Evolutionary conservation across 2,113 vertebrate species (phyloP).

Genomic region (Pelvicachromis taeniatus): DNA sequence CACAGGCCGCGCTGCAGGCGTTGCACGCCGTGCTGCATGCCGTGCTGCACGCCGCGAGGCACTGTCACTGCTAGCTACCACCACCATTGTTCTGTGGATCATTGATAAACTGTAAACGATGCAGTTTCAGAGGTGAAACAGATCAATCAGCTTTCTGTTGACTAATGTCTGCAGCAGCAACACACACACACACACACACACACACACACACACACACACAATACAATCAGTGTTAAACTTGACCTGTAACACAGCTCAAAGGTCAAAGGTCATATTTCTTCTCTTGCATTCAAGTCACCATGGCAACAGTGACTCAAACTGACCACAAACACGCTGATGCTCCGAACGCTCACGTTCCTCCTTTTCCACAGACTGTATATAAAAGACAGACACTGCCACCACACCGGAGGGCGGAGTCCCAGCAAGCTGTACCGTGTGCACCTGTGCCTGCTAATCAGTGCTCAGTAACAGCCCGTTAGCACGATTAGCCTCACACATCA

Average conservation of each 20-base stretch:
- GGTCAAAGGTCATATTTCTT: background rate
- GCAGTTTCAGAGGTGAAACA: background rate
- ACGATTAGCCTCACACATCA: background rate
- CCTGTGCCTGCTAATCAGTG: background rate
- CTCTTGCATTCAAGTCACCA: background rate
- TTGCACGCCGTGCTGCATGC: no score
- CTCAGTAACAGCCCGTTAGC: background rate
- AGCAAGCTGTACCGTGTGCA: background rate
- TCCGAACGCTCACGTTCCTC: background rate
- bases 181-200: background rate
- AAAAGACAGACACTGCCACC: background rate
- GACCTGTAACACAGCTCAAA: background rate
- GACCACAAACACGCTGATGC: background rate
- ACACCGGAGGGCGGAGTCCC: background rate
- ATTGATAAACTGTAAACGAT: background rate
- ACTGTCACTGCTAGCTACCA: background rate
- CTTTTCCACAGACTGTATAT: background rate
- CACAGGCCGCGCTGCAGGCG: no score
- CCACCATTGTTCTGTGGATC: accelerated
- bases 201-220: background rate
- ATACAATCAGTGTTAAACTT: background rate
- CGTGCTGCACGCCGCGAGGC: no score
- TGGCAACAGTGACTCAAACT: background rate
- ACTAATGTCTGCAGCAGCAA: background rate
- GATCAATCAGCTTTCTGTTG: background rate